phyloP scores from a whole-genome alignment of 2,888 invertebrate species.

The Nebria salina region DNA sequence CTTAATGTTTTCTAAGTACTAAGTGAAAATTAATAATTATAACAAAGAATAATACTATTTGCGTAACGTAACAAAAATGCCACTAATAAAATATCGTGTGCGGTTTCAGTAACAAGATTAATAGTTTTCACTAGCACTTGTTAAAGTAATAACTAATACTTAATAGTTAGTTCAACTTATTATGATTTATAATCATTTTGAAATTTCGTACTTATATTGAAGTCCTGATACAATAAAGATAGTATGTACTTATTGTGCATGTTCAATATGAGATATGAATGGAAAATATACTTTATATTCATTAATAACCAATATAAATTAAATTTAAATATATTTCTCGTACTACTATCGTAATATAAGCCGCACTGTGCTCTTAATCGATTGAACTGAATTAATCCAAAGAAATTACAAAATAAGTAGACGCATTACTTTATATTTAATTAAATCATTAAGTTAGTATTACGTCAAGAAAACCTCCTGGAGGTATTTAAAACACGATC shows the following conservation, averaged over 20 bases:
- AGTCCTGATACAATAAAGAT: too few relatives aligned
- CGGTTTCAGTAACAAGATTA: not conserved
- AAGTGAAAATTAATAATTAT: conserved; percentile 4
- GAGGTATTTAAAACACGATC: not conserved
- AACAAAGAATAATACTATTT: conserved; percentile 3
- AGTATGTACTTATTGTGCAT: too few relatives aligned
- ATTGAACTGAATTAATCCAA: not conserved
- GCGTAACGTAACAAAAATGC: not conserved
- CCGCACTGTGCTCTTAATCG: not conserved
- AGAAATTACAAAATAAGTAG: not conserved
- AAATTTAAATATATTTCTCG: not conserved
- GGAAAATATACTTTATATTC: too few relatives aligned
- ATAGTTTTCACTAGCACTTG: not conserved
- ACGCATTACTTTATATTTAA: conserved; percentile 9
- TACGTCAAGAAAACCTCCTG: not conserved
- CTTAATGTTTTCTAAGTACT: not conserved
- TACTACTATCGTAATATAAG: not conserved
- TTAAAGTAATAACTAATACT: not conserved
- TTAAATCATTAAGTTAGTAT: conserved; percentile 11
- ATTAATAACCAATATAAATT: too few relatives aligned
- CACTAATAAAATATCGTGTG: not conserved
- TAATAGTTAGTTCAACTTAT: not conserved
- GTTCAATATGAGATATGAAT: too few relatives aligned
- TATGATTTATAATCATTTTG: not conserved
- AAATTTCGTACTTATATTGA: too few relatives aligned